phyloP scores from a whole-genome alignment of 2,113 vertebrate genomes.

The Aldabrachelys gigantea region DNA sequence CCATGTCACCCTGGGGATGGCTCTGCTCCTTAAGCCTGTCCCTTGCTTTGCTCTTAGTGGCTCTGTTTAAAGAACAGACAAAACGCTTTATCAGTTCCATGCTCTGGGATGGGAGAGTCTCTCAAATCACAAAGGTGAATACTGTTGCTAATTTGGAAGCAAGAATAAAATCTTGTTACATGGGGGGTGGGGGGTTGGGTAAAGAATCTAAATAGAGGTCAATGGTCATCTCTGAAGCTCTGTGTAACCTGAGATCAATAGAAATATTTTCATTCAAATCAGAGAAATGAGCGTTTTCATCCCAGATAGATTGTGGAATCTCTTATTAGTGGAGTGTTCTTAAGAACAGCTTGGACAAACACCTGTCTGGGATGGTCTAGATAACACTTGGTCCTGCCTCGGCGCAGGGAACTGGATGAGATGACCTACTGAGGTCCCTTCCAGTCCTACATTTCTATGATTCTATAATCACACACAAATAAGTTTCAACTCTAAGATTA shows the following conservation, averaged over 20 bases:
- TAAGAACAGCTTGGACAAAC: not conserved
- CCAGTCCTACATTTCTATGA: not conserved
- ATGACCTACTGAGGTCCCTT: not conserved
- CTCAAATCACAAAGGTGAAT: no score
- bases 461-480: rapidly evolving
- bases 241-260: no score
- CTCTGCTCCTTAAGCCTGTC: no score
- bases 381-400: not conserved
- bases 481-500: rapidly evolving
- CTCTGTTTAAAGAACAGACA: no score
- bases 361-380: not conserved
- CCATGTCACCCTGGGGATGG: no score
- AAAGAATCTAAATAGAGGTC: not conserved
- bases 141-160: no score
- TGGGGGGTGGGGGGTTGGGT: no score
- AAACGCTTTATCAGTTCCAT: no score
- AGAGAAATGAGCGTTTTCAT: not conserved
- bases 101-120: no score
- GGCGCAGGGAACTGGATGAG: not conserved
- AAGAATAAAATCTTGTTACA: not conserved
- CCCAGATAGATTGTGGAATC: not conserved
- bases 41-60: no score
- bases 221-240: not conserved
- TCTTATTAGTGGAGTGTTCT: not conserved
- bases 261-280: not conserved